Evolutionary conservation across 1,140 invertebrate genomes (phyloP).

Genomic region (Dreissena polymorpha): DNA sequence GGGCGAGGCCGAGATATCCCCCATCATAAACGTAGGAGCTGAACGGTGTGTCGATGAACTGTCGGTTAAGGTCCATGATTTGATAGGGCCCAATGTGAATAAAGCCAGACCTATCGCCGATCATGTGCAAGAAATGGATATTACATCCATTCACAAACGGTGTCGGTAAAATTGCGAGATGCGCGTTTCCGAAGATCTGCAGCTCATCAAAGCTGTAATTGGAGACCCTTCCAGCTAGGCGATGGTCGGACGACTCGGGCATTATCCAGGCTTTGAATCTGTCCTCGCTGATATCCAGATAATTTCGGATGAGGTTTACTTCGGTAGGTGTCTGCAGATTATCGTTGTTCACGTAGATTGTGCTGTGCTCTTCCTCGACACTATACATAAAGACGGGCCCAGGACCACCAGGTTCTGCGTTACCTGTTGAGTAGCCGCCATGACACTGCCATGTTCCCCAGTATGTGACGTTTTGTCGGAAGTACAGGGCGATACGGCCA

Average conservation of each 20-base stretch:
- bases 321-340: constrained; percentile 30
- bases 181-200: constrained; percentile 72
- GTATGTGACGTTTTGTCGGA: constrained; percentile 69
- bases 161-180: constrained; percentile 65
- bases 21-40: constrained; percentile 68
- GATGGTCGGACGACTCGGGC: constrained; percentile 61
- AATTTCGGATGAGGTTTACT: constrained; percentile 61
- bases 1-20: constrained; percentile 70
- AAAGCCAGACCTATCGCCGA: constrained; percentile 69
- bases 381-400: constrained; percentile 69
- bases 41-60: constrained; percentile 70
- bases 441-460: constrained; percentile 66
- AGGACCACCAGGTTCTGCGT: constrained; percentile 67
- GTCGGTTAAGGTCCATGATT: constrained; percentile 65
- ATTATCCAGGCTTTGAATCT: constrained; percentile 73
- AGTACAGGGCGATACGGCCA: constrained; percentile 69
- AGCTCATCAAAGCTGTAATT: constrained; percentile 69
- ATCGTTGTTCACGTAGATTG: constrained; percentile 68
- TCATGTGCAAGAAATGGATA: constrained; percentile 70
- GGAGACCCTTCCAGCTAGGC: constrained; percentile 60
- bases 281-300: constrained; percentile 62
- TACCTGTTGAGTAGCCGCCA: constrained; percentile 58
- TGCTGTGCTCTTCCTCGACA: constrained; percentile 62
- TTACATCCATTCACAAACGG: constrained; percentile 57
- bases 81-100: constrained; percentile 72